These are phyloP conservation scores for Podiceps cristatus DNA, from an alignment of 2,113 vertebrate species.

Conservation along the genomic window DNA sequence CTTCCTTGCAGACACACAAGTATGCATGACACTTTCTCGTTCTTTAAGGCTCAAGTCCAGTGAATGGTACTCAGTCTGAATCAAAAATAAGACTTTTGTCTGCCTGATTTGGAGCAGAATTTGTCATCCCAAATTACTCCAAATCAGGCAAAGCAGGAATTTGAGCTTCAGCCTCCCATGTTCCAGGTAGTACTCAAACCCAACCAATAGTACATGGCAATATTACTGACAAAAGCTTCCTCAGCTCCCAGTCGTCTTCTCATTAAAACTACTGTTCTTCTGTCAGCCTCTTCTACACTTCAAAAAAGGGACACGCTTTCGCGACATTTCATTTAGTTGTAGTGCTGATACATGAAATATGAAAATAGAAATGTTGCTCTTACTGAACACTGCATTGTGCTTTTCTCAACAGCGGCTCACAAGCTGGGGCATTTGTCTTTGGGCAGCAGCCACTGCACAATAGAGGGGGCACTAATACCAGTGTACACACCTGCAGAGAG, in stretches of 20 bases:
- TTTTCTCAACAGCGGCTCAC: not conserved
- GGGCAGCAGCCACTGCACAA: not conserved
- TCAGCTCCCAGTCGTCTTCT: not conserved
- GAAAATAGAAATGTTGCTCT: not conserved
- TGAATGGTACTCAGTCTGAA: not conserved
- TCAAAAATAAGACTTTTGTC: not conserved
- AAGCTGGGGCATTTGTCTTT: not conserved
- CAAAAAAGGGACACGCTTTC: not conserved
- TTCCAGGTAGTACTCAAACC: not conserved
- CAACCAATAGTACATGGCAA: not conserved
- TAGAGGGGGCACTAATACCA: not conserved
- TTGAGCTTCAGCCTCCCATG: not conserved
- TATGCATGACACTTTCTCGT: not conserved
- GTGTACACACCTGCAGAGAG: not conserved
- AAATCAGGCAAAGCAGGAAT: not conserved
- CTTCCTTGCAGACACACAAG: not conserved
- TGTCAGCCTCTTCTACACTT: not conserved
- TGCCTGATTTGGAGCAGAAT: not conserved
- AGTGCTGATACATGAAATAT: not conserved
- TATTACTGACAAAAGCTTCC: not conserved
- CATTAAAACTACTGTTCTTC: not conserved
- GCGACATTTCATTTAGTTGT: not conserved
- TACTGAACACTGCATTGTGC: not conserved
- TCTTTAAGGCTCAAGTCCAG: not conserved
- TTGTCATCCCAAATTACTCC: not conserved